phyloP scores from a whole-genome alignment of 2,888 invertebrate species.

The Linhomoeus sp. region DNA sequence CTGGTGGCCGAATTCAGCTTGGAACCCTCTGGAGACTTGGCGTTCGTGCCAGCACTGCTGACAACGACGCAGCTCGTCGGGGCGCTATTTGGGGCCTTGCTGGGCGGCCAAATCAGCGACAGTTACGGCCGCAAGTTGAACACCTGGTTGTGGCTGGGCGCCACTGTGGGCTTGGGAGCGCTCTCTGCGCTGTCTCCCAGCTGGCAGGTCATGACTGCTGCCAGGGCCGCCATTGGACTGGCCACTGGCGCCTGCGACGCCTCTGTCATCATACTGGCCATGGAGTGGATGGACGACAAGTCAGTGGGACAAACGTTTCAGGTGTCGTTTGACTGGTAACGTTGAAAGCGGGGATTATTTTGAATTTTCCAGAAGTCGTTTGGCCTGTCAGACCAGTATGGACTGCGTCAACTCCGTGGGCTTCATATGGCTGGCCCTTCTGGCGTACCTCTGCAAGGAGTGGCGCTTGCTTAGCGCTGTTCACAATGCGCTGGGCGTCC shows the following conservation, averaged over 20 bases:
- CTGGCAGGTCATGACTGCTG: not conserved
- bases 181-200: not conserved
- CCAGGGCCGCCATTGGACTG: not conserved
- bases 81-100: conserved; percentile 22
- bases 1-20: too few relatives aligned
- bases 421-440: conserved; percentile 1
- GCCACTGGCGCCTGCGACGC: not conserved
- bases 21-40: too few relatives aligned
- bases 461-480: not conserved
- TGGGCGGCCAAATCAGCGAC: conserved; percentile 27
- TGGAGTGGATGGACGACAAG: not conserved
- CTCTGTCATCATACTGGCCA: not conserved
- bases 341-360: not conserved
- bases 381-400: not conserved
- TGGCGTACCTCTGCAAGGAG: not conserved
- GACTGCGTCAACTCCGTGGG: conserved; percentile 1
- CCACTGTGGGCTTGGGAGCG: not conserved
- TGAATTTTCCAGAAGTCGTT: not conserved
- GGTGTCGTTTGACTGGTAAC: too few relatives aligned
- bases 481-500: not conserved
- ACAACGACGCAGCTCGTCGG: conserved; percentile 28
- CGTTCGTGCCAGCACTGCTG: conserved; percentile 9
- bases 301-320: too few relatives aligned
- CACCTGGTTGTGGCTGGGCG: not conserved
- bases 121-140: conserved; percentile 19